phyloP scores from a whole-genome alignment of 2,113 vertebrate genomes.

The Otus sunia region DNA sequence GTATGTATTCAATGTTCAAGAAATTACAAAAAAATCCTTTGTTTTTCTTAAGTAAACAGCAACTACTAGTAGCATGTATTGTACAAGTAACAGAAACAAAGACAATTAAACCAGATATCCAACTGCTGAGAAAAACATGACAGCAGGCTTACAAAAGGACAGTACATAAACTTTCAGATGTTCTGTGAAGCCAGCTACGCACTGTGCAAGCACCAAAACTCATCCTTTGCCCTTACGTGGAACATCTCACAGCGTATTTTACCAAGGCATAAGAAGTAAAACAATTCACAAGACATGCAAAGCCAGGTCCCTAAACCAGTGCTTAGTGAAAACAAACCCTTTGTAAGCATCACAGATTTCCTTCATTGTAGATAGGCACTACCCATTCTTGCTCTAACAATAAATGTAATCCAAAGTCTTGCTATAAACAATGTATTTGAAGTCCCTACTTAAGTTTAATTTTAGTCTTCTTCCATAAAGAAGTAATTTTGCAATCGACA shows the following conservation, averaged over 20 bases:
- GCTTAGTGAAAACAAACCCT: not conserved
- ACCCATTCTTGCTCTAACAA: not conserved
- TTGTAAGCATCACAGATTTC: not conserved
- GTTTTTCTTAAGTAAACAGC: not conserved
- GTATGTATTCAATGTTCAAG: not conserved
- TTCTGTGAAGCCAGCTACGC: not conserved
- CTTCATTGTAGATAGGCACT: not conserved
- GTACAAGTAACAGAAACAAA: not conserved
- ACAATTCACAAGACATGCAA: not conserved
- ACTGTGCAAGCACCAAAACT: not conserved
- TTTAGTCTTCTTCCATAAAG: not conserved
- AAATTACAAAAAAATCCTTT: not conserved
- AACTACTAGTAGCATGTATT: not conserved
- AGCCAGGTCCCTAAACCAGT: not conserved
- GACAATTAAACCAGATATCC: not conserved
- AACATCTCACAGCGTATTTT: not conserved
- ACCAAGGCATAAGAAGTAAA: not conserved
- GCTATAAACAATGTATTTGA: not conserved
- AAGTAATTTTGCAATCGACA: not conserved
- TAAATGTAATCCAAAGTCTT: not conserved
- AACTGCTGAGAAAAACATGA: not conserved
- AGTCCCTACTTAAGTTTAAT: not conserved
- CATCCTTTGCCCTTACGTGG: not conserved
- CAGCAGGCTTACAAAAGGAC: not conserved
- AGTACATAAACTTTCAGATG: not conserved